Evolutionary conservation across 2,113 vertebrate species (phyloP), one percentile per base, ranked within the genome.

Genomic region (Heterotis niloticus): DNA sequence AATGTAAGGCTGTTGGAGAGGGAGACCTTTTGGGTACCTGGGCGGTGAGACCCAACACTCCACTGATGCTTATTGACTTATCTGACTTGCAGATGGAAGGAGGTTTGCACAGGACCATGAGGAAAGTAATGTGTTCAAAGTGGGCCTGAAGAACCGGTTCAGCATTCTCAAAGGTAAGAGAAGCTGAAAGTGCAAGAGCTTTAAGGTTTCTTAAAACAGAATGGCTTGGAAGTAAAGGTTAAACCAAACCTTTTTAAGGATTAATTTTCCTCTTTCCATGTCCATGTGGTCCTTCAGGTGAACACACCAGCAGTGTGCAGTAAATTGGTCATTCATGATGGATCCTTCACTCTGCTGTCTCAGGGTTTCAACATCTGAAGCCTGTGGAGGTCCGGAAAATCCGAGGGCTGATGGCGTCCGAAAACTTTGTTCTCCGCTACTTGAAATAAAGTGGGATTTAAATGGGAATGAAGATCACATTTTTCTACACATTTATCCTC

Each of bases 61-160:
- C 5, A 60, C 1, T 68, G 13, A 44, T 11, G 7, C 7, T n/a
- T n/a, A 12, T 20, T 59, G 34, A 23, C 24, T n/a, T 20, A 24
- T 59, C 28, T 7, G 13, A 16, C 18, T 14, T 23, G 54, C 86
- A 93, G 92, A 92, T 80, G 92, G 92, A 14, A 86, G 88, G 78
- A 86, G 92, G 84, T 90, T 86, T 74, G 87, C 87, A 14, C 79
- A 85, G 4, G 89, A 91, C 17, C 82, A 86, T 1, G 82, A 84
- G 60, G 79, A 74, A 75, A 26, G 34, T 13, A 66, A 66, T 26
- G 73, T 85, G 16, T 59, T 87, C 65, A 86, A 85, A 80, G 85
- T 83, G 64, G 81, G 81, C 24, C 83, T 88, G 54, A 87, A 85
- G 64, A 82, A 85, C 79, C 86, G 85, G 87, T 88, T 82, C 0